Conservation (phyloP, 1,140 invertebrate genomes). For the Drosophila nikananu region DNA sequence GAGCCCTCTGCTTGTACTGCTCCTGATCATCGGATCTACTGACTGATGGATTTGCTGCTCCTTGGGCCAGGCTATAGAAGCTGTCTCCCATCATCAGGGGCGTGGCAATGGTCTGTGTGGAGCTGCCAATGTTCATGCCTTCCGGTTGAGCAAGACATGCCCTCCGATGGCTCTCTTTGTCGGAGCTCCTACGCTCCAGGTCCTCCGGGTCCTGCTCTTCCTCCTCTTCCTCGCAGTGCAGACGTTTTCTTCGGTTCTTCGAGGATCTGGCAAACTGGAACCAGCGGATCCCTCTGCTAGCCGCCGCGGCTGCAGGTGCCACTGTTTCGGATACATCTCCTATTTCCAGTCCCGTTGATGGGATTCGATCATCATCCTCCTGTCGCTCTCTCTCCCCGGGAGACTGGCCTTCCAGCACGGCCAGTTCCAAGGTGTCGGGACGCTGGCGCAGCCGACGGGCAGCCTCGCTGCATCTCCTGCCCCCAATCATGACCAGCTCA, state of each 20-base stretch:
- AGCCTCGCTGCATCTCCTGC: slow-evolving; percentile 44
- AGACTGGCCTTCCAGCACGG: slow-evolving; percentile 50
- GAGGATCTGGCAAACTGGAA: slow-evolving; percentile 55
- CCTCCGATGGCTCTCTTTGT: slow-evolving; percentile 13
- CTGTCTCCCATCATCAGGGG: slow-evolving; percentile 55
- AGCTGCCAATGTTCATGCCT: slow-evolving; percentile 71
- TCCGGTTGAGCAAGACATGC: slow-evolving; percentile 66
- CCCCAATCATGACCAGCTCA: slow-evolving; percentile 55
- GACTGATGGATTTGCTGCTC: slow-evolving; percentile 6
- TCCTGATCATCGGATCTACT: slow-evolving; percentile 32
- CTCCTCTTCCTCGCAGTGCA: slow-evolving; percentile 49
- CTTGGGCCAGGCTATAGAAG: slow-evolving; percentile 63
- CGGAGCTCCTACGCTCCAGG: slow-evolving; percentile 9
- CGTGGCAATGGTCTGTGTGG: slow-evolving; percentile 66
- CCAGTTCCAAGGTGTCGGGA: slow-evolving; percentile 76
- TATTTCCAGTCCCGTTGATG: neutral
- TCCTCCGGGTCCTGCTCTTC: slow-evolving; percentile 23
- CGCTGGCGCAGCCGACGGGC: slow-evolving; percentile 60
- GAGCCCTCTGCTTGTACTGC: slow-evolving; percentile 35
- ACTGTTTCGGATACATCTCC: slow-evolving; percentile 9
- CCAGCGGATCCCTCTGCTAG: slow-evolving; percentile 50
- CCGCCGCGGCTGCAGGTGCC: neutral
- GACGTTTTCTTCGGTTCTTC: slow-evolving; percentile 38
- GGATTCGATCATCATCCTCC: slow-evolving; percentile 1
- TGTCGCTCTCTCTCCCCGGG: slow-evolving; percentile 8